Conservation (phyloP, 2,888 invertebrate genomes). For the Drosophila lutescens region DNA sequence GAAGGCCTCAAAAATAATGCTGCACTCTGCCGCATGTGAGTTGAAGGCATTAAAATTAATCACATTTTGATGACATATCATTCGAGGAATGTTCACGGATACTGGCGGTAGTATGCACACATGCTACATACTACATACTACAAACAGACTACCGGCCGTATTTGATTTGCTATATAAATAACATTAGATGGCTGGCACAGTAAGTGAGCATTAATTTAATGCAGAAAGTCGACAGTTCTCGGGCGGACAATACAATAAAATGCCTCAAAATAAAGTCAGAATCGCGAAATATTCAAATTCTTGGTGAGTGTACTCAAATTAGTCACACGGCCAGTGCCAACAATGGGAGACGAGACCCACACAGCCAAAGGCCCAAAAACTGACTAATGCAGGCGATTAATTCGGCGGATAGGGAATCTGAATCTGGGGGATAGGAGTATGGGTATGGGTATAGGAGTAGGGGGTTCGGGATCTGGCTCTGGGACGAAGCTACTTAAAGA, state of each 20-base stretch:
- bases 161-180: conserved; percentile 45
- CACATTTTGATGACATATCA: conserved; percentile 62
- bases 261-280: conserved; percentile 43
- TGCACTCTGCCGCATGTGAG: conserved; percentile 4
- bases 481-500: conserved; percentile 48
- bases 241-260: conserved; percentile 42
- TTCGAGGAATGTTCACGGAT: conserved; percentile 61
- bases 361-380: conserved; percentile 28
- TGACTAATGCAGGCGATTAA: conserved; percentile 71
- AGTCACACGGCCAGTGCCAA: conserved; percentile 62
- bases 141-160: conserved; percentile 1
- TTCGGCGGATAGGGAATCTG: conserved; percentile 34
- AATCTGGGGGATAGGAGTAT: conserved; percentile 14
- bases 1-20: conserved; percentile 30
- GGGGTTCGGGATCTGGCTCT: background rate
- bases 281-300: conserved; percentile 38
- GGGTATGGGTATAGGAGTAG: background rate
- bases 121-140: background rate
- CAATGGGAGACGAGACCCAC: conserved; percentile 40
- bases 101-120: conserved; percentile 42
- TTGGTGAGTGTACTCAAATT: conserved; percentile 58
- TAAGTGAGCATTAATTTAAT: conserved; percentile 67
- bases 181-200: conserved; percentile 52
- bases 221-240: conserved; percentile 43
- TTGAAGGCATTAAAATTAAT: conserved; percentile 51